Percentiles rank a stretch among this genome's conserved stretches.
Evolutionary conservation across 2,888 invertebrate genomes (phyloP).

Genomic region (Orthosia gracilis): DNA sequence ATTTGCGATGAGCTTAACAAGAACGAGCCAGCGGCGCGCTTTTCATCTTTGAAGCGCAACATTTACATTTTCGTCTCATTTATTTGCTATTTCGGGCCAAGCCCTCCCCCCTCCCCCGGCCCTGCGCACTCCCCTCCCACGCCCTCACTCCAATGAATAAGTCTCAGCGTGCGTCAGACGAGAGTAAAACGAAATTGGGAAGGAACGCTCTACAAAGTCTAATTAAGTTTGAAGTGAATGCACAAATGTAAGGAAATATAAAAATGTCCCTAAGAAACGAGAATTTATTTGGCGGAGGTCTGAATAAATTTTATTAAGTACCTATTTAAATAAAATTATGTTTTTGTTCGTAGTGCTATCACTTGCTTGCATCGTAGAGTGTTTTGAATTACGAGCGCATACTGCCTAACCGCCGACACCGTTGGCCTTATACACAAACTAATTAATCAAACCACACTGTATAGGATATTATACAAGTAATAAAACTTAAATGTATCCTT

Average conservation of each 20-base stretch:
- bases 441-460: conserved; percentile 61
- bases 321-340: conserved; percentile 50
- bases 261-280: conserved; percentile 81
- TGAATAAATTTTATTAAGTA: conserved; percentile 57
- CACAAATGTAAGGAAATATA: conserved; percentile 89
- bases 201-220: conserved; percentile 91
- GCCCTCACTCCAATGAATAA: conserved; percentile 88
- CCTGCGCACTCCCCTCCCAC: conserved; percentile 72
- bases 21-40: conserved; percentile 88
- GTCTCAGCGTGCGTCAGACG: conserved; percentile 88
- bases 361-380: conserved; percentile 41
- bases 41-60: conserved; percentile 91
- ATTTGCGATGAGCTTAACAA: conserved; percentile 90
- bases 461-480: conserved; percentile 64
- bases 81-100: conserved; percentile 91
- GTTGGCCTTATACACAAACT: conserved; percentile 51
- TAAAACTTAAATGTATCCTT: conserved; percentile 77
- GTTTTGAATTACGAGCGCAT: conserved; percentile 49
- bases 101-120: conserved; percentile 73
- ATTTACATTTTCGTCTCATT: conserved; percentile 92
- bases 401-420: conserved; percentile 23
- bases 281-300: conserved; percentile 78
- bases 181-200: conserved; percentile 89
- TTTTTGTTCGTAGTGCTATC: conserved; percentile 51
- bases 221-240: conserved; percentile 91